Base-by-base conservation (phyloP, 2,888 invertebrate species). In the Ormyrus labotus region DNA sequence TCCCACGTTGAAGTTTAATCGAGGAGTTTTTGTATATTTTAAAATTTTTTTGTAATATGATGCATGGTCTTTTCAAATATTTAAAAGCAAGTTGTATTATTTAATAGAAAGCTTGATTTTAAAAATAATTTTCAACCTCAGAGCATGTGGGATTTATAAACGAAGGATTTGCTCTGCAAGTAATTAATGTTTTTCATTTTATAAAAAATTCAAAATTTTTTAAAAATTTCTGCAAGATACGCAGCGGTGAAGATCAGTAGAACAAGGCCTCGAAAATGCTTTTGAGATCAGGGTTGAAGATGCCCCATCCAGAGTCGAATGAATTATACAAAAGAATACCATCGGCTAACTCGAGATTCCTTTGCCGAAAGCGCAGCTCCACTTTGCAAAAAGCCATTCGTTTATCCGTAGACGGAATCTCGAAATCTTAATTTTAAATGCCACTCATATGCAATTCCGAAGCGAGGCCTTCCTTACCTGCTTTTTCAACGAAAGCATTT, bases 231-330 rank as follows among this genome's bases (percentile, higher is more conserved):
- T 13, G 13, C 19, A 19, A 19, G 19, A 19, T 9, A 9, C 11
- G 34, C 5, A 67, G 34, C 45, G 53, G 5, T 9, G 19, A 13
- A 45, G 78, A 80, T 55, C 71, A 75, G 55, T 76, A 57, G 60
- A 34, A 55, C 80, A 65, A 80, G 80, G 71, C 19, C 55, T 65
- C 47, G 13, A 58, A 64, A 64, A 73, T 11, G 47, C n/a, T 65
- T 76, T 80, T 61, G 80, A 67, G 80, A 76, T 80, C 80, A 80
- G 67, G 67, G 75, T 10, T 76, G 19, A 61, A 63, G 67, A 70
- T 70, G 48, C 53, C 65, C 64, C 53, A 57, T 79, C 51, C 6
- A 19, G 19, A 5, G 47, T 11, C 48, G 45, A 47, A 75, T 67
- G 47, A 55, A 51, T 55, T 13, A 53, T 9, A 7, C 13, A n/a